A percentile compares a stretch with the other conserved stretches of the same genome.
Evolutionary conservation across 2,888 invertebrate genomes (phyloP).

Genomic region (Blastobasis adustella): DNA sequence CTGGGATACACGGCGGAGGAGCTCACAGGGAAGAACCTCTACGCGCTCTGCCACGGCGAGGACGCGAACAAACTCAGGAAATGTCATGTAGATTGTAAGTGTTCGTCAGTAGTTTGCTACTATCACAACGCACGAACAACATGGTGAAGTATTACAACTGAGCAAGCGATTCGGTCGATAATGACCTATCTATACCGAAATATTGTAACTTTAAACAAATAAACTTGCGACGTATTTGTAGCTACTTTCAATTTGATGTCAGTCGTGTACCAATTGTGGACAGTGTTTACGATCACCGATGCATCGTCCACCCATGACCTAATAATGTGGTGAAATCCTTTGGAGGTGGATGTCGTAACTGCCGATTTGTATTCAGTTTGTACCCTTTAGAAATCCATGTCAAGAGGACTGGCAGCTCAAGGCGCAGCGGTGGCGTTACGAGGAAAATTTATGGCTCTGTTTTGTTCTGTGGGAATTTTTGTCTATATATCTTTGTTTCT

Average conservation of each 20-base stretch:
- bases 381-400: constrained; percentile 69
- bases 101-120: constrained; percentile 9
- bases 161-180: too few species aligned
- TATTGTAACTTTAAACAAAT: too few species aligned
- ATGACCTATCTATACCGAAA: too few species aligned
- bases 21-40: constrained; percentile 93
- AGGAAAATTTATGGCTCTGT: constrained; percentile 60
- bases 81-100: constrained; percentile 97
- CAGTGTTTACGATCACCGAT: constrained; percentile 3
- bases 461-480: constrained; percentile 34
- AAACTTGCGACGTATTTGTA: too few species aligned
- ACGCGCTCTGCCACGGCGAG: constrained; percentile 96
- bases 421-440: constrained; percentile 42
- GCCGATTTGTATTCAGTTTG: constrained; percentile 63
- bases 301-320: constrained; percentile 61
- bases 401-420: constrained; percentile 62
- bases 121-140: not conserved
- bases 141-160: not conserved
- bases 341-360: constrained; percentile 52
- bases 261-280: not conserved
- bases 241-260: too few species aligned
- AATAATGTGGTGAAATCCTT: constrained; percentile 71
- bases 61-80: constrained; percentile 95
- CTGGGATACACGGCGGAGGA: constrained; percentile 96
- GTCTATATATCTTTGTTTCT: constrained; percentile 13